Percentiles rank a stretch among this genome's conserved stretches.
phyloP scores from a whole-genome alignment of 2,113 vertebrate genomes.

The Pteruthius melanotis region DNA sequence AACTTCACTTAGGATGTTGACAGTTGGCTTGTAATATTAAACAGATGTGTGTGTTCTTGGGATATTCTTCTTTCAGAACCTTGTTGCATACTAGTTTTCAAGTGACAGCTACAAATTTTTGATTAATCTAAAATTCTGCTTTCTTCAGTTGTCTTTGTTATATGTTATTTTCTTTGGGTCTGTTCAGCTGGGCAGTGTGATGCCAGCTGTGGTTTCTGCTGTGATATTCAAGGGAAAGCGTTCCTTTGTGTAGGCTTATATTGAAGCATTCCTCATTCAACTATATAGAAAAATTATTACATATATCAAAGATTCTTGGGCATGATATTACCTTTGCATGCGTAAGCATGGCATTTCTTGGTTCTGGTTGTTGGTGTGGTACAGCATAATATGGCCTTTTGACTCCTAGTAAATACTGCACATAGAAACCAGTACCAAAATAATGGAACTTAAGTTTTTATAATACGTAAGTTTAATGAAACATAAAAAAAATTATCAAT shows the following conservation, averaged over 20 bases:
- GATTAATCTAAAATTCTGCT: conserved; percentile 70
- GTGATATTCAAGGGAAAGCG: not conserved
- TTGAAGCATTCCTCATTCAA: conserved; percentile 18
- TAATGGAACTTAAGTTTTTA: not conserved
- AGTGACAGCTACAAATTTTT: conserved; percentile 84
- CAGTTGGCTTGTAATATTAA: conserved; percentile 92
- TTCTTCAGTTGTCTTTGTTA: conserved; percentile 56
- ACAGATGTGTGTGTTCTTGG: conserved; percentile 92
- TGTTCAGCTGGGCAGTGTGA: not conserved
- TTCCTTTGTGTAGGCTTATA: not conserved
- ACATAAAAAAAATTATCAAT: not conserved
- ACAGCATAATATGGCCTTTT: not conserved
- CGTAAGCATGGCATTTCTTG: not conserved
- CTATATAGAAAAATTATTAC: conserved; percentile 16
- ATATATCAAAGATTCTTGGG: conserved; percentile 4
- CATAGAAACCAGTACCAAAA: not conserved
- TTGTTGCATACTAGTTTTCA: conserved; percentile 70
- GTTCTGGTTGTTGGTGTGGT: not conserved
- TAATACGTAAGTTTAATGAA: not conserved
- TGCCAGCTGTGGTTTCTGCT: not conserved
- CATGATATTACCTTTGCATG: not conserved
- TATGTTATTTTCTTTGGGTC: conserved; percentile 18
- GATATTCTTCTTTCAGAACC: conserved; percentile 80
- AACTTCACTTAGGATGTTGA: conserved; percentile 96
- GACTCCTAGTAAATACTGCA: not conserved